phyloP scores from a whole-genome alignment of 2,888 invertebrate genomes.

The Steinernema carpocapsae region DNA sequence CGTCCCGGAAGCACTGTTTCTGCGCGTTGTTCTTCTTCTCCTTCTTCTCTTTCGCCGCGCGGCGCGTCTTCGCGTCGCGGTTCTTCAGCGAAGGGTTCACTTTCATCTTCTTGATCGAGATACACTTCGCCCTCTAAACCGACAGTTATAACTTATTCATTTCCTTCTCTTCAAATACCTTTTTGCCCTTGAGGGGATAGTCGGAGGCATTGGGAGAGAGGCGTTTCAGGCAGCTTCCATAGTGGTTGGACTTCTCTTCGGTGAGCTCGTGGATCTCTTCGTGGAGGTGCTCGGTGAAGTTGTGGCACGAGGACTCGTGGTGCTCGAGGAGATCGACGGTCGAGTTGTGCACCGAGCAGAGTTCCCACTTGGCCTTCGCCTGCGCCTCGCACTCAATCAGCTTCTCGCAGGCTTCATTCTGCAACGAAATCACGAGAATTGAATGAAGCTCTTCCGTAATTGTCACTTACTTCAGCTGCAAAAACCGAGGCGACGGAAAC shows the following conservation, averaged over 20 bases:
- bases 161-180: background rate
- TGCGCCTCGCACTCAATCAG: conserved; percentile 34
- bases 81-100: conserved; percentile 23
- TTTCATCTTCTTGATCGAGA: conserved; percentile 27
- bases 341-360: conserved; percentile 9
- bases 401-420: conserved; percentile 31
- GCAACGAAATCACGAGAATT: background rate
- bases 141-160: background rate
- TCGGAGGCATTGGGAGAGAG: conserved; percentile 29
- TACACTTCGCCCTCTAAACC: conserved; percentile 6
- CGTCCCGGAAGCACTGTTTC: conserved; percentile 31
- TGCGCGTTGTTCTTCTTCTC: conserved; percentile 26
- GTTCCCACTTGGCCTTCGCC: conserved; percentile 32
- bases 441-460: background rate
- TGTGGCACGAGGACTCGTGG: conserved; percentile 22
- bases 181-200: conserved; percentile 27
- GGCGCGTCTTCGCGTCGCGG: conserved; percentile 24
- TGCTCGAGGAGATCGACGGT: background rate
- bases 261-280: conserved; percentile 24
- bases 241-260: conserved; percentile 8
- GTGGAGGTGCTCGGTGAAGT: conserved; percentile 23
- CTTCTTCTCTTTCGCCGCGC: conserved; percentile 12
- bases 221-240: conserved; percentile 17
- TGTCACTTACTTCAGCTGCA: conserved; percentile 25
- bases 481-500: background rate